Evolutionary conservation across 2,888 invertebrate species (phyloP), one percentile per base, ranked within the genome.

Genomic region (Formica aserva): DNA sequence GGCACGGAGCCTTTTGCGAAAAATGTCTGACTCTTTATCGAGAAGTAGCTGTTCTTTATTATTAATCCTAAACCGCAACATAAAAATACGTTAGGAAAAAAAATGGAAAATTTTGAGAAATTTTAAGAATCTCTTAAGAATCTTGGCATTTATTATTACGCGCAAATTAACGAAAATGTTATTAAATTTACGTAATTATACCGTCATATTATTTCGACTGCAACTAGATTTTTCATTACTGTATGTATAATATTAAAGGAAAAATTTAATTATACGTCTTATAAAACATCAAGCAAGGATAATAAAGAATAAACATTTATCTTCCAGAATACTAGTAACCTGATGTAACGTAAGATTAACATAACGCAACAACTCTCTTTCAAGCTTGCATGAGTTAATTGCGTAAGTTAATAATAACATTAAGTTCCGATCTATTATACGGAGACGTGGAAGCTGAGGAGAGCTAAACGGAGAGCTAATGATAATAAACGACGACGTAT

Each of bases 341-440:
- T 18, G 35, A 26, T n/a, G n/a, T 13, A 15, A n/a, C 45, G 22
- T 69, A 45, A 60, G 57, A 41, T 78, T 57, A 45, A 41, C 35
- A 13, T 32, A 38, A 29, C 55, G n/a, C 67, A 3, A 45, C n/a
- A 52, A 52, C n/a, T 15, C 11, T 41, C 15, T 57, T 29, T 57
- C 45, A 32, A 13, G 41, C 22, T 41, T 29, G 71, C 13, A 41
- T 5, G n/a, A 26, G 55, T 71, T 78, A 78, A 78, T 60, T 32
- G 71, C 22, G 13, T 22, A 57, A 71, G 78, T 72, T 78, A 78
- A 78, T 71, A 60, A 60, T 78, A 77, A 77, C 38, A 45, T 45
- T 18, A 35, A 78, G 60, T 78, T 60, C n/a, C 32, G 48, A 78
- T 78, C 18, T 18, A n/a, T 65, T 35, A 32, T 48, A 22, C 35